Evolutionary conservation across 2,113 vertebrate species (phyloP).

Genomic region (Notothenia rossii): DNA sequence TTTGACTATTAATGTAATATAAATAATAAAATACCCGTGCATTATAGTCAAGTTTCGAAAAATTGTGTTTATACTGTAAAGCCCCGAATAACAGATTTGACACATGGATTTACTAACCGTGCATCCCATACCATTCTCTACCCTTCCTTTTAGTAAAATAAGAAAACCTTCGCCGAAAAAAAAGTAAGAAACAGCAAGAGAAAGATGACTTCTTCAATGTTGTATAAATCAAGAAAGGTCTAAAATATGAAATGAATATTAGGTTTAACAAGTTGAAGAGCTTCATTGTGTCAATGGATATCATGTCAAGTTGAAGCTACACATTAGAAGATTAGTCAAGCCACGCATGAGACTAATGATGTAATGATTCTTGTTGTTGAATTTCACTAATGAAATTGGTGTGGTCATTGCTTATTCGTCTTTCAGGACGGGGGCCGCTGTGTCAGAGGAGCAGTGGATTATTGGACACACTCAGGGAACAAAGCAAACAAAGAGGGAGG

Average conservation of each 20-base stretch:
- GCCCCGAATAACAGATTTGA: neutral
- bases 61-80: neutral
- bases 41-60: neutral
- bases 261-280: neutral
- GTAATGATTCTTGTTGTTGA: constrained; percentile 12
- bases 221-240: neutral
- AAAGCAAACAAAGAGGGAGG: constrained; percentile 41
- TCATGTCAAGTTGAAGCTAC: neutral
- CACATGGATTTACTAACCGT: neutral
- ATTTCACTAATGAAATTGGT: constrained; percentile 34
- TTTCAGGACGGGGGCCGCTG: neutral
- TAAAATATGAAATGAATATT: neutral
- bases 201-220: neutral
- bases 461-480: constrained; percentile 52
- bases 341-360: neutral
- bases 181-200: neutral
- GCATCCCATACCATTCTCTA: neutral
- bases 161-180: neutral
- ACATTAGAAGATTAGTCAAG: constrained; percentile 4
- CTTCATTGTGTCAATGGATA: neutral
- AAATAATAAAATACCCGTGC: neutral
- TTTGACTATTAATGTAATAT: neutral
- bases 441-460: constrained; percentile 48
- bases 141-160: no score
- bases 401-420: constrained; percentile 15